phyloP scores from a whole-genome alignment of 2,113 vertebrate species.

The Ophthalmolycus amberensis region DNA sequence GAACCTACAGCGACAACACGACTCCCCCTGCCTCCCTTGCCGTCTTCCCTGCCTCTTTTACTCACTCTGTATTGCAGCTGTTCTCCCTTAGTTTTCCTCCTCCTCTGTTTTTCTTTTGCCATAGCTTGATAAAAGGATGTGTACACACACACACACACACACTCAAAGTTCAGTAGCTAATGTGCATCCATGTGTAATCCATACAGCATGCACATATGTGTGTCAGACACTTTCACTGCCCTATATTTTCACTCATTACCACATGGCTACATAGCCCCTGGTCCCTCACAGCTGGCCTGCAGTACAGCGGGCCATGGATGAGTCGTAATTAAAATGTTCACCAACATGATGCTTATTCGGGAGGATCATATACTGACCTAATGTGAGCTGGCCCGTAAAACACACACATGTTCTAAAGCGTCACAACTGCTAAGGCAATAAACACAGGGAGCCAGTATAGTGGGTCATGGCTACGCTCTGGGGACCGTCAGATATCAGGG shows the following conservation, averaged over 20 bases:
- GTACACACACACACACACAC: background rate
- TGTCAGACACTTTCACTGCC: conserved; percentile 65
- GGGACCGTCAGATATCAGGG: conserved; percentile 31
- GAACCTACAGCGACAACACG: conserved; percentile 36
- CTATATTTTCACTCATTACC: conserved; percentile 68
- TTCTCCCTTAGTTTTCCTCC: conserved; percentile 5
- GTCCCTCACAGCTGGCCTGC: conserved; percentile 60
- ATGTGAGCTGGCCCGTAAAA: conserved; percentile 64
- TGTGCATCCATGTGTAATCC: conserved; percentile 47
- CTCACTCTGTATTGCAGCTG: background rate
- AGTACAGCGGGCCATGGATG: conserved; percentile 38
- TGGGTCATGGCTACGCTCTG: conserved; percentile 45
- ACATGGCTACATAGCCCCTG: conserved; percentile 48
- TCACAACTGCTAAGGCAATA: conserved; percentile 53
- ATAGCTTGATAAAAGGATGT: conserved; percentile 25
- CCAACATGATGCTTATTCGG: conserved; percentile 53
- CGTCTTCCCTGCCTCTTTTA: background rate
- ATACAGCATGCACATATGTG: conserved; percentile 50
- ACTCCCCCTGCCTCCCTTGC: background rate
- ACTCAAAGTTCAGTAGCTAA: conserved; percentile 22
- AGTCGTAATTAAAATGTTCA: conserved; percentile 61
- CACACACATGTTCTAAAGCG: conserved; percentile 57
- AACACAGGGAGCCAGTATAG: conserved; percentile 39
- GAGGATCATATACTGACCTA: conserved; percentile 55
- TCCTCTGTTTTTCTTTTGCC: conserved; percentile 4